Percentiles rank a stretch among this genome's conserved stretches.
Evolutionary conservation across 2,888 invertebrate species (phyloP).

Genomic region (Campoletis raptor): DNA sequence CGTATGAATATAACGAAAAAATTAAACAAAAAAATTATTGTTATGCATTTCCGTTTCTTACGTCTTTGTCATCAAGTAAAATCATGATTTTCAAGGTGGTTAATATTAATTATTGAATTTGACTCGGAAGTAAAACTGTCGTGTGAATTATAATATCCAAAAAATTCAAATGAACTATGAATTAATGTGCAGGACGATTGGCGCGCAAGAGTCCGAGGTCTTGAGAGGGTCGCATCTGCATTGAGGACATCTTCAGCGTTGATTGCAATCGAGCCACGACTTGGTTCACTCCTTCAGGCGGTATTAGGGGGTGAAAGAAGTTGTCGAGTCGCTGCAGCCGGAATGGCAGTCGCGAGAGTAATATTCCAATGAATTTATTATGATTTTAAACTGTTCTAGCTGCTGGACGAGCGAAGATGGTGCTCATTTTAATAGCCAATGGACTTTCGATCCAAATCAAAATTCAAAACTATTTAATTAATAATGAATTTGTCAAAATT

Average conservation of each 20-base stretch:
- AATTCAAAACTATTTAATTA: background rate
- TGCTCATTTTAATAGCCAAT: background rate
- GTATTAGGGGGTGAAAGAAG: slow-evolving; percentile 88
- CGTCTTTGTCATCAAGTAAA: too few relatives aligned
- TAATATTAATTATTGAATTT: too few relatives aligned
- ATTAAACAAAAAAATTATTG: slow-evolving; percentile 55
- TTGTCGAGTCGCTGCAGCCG: slow-evolving; percentile 85
- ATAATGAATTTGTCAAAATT: background rate
- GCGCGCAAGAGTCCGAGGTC: slow-evolving; percentile 86
- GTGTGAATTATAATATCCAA: too few relatives aligned
- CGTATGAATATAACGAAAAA: slow-evolving; percentile 66
- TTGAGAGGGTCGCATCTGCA: slow-evolving; percentile 87
- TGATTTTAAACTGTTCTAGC: background rate
- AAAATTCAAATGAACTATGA: too few relatives aligned
- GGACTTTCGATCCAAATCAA: background rate
- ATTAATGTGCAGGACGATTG: slow-evolving; percentile 86
- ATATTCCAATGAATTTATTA: slow-evolving; percentile 59
- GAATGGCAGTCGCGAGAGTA: slow-evolving; percentile 82
- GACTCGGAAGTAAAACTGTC: too few relatives aligned
- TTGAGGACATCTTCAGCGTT: slow-evolving; percentile 86
- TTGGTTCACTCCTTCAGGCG: slow-evolving; percentile 88
- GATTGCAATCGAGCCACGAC: slow-evolving; percentile 87
- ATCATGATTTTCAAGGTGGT: too few relatives aligned
- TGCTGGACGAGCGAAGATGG: background rate
- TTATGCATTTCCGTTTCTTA: slow-evolving; percentile 4